These are phyloP conservation scores for Pissodes strobi DNA, from an alignment of 1,140 invertebrate genomes.

Conservation along the genomic window DNA sequence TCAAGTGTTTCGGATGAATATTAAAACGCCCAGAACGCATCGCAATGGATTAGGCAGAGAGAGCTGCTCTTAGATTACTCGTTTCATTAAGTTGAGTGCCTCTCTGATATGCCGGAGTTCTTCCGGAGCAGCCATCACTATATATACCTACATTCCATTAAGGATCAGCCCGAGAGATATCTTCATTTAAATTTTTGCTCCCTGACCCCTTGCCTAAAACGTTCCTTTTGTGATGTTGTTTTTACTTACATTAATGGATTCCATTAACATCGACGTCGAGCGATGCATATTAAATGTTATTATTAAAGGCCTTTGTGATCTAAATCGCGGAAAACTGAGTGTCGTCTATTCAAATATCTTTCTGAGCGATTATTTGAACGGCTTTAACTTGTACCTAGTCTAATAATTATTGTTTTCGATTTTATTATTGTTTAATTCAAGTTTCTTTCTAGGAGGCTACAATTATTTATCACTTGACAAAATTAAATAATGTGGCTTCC, in stretches of 20 bases:
- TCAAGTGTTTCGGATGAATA: constrained; percentile 52
- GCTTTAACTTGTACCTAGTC: too few species aligned
- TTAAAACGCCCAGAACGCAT: constrained; percentile 55
- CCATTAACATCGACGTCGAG: constrained; percentile 12
- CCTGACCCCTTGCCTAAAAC: constrained; percentile 31
- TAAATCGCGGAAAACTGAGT: too few species aligned
- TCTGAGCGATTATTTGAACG: too few species aligned
- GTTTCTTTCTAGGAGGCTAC: too few species aligned
- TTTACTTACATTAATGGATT: constrained; percentile 27
- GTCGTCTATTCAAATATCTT: too few species aligned
- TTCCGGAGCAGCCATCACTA: constrained; percentile 41
- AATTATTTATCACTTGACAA: too few species aligned
- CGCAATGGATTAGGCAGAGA: constrained; percentile 53
- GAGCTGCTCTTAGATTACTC: constrained; percentile 55
- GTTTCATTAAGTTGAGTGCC: constrained; percentile 57
- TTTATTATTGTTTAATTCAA: too few species aligned
- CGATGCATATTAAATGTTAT: constrained; percentile 4
- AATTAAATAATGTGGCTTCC: too few species aligned
- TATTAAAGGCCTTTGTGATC: neutral
- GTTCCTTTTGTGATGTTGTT: constrained; percentile 24
- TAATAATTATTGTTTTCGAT: too few species aligned
- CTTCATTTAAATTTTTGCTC: constrained; percentile 46
- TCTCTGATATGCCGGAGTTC: constrained; percentile 52
- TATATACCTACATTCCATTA: constrained; percentile 50
- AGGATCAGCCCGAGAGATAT: constrained; percentile 47